Evolutionary conservation across 2,797 vertebrate species (phyloP).

Genomic region (Sebastes nivosus): DNA sequence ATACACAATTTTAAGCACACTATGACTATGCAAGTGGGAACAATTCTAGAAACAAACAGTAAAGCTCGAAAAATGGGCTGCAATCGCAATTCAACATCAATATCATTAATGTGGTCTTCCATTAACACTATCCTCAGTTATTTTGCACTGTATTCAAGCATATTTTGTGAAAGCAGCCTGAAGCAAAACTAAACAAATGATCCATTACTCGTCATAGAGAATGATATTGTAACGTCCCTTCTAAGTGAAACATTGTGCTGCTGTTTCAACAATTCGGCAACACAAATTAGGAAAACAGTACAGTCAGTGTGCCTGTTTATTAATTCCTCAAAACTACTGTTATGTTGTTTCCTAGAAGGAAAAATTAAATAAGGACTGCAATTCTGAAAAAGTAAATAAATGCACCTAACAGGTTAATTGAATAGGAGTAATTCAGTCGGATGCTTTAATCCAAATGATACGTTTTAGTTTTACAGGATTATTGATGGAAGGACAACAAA

Average conservation of each 20-base stretch:
- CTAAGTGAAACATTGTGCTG: not conserved
- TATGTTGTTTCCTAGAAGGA: not conserved
- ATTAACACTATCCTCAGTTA: not conserved
- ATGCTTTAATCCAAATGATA: slow-evolving; percentile 2
- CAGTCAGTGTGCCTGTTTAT: not conserved
- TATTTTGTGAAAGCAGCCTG: not conserved
- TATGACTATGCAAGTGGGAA: not conserved
- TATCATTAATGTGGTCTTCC: not conserved
- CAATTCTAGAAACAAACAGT: not conserved
- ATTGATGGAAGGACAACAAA: slow-evolving; percentile 4
- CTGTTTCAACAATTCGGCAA: not conserved
- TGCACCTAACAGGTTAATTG: not conserved
- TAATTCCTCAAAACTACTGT: not conserved
- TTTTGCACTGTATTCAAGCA: not conserved
- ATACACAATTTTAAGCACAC: too few relatives aligned
- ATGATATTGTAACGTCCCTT: not conserved
- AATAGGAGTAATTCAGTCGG: not conserved
- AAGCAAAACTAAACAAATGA: not conserved
- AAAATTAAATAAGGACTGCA: not conserved
- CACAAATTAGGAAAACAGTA: not conserved
- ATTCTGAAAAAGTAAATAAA: not conserved
- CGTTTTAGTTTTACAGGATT: slow-evolving; percentile 18
- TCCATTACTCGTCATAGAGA: not conserved
- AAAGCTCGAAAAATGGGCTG: not conserved
- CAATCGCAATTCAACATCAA: not conserved